Evolutionary conservation across 2,797 vertebrate species (phyloP), one percentile per base, ranked within the genome.

Genomic region (Lindbergichthys nudifrons): DNA sequence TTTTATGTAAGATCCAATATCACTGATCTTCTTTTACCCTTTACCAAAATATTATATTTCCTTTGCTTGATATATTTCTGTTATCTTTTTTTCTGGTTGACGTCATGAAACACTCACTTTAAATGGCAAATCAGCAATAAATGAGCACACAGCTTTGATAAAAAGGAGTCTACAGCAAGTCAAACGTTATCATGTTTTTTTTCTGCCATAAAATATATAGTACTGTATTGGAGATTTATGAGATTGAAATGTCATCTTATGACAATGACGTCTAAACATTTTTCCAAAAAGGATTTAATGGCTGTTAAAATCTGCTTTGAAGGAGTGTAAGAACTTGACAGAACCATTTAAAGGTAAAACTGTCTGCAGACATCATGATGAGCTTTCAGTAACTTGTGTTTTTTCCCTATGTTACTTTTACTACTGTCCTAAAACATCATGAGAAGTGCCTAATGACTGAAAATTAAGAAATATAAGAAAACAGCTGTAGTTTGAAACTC

Each of bases 401-500:
- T 70, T 70, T 61, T 36, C 7, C 42, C 26, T 26, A 26, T 26
- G 4, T 26, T 26, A 26, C 26, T 26, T 26, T 26, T 26, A 26
- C 26, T 65, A 5, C 54, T 71, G 71, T 70, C 61, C 46, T 85
- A 51, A 64, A 72, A 66, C 79, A 77, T 75, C 63, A 66, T 42
- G 21, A 73, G 78, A 73, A 54, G 30, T 54, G 73, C 30, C 30
- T 64, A 64, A 65, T 77, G 81, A 78, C 71, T 63, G 15, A 70
- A 79, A 72, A 41, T 59, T 73, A 54, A 69, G 80, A 65, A 72
- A 82, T 73, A 64, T 77, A 42, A 70, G 72, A 73, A 65, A 21
- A 60, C 54, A 76, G 73, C 68, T 81, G 78, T 18, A 54, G 67
- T 81, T 75, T 75, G 68, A 77, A 75, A 74, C 62, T 73, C n/a